Evolutionary conservation across 2,113 vertebrate species (phyloP).

Genomic region (Epinephelus fuscoguttatus): DNA sequence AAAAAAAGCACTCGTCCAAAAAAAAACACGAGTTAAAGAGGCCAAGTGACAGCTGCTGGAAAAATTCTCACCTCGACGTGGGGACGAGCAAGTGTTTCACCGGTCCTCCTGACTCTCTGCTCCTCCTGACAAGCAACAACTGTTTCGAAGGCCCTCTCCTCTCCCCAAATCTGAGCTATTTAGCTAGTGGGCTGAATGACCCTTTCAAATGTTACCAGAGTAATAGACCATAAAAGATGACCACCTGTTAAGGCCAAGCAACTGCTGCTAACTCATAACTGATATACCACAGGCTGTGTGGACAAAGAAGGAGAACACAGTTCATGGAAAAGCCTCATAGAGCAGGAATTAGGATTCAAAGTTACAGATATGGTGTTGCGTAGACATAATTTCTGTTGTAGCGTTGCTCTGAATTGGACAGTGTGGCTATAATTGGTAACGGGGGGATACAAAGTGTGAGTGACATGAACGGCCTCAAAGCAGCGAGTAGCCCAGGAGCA

Average conservation of each 20-base stretch:
- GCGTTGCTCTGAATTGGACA: constrained; percentile 53
- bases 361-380: constrained; percentile 11
- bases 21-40: constrained; percentile 64
- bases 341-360: constrained; percentile 31
- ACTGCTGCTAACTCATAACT: constrained; percentile 90
- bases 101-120: constrained; percentile 74
- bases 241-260: constrained; percentile 94
- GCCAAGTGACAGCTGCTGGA: constrained; percentile 88
- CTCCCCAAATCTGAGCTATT: constrained; percentile 86
- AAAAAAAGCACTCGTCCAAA: constrained; percentile 60
- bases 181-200: constrained; percentile 83
- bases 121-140: constrained; percentile 89
- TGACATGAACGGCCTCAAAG: constrained; percentile 69
- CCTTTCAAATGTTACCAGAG: constrained; percentile 89
- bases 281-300: constrained; percentile 70
- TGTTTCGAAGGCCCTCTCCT: constrained; percentile 89
- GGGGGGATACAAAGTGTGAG: constrained; percentile 63
- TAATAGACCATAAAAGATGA: constrained; percentile 80
- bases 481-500: constrained; percentile 55
- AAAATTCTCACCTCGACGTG: constrained; percentile 81
- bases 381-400: constrained; percentile 28
- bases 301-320: constrained; percentile 48
- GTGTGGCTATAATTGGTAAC: constrained; percentile 65
- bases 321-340: constrained; percentile 39
- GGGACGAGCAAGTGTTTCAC: constrained; percentile 88